A percentile compares a stretch with the other conserved stretches of the same genome.
phyloP scores from a whole-genome alignment of 2,888 invertebrate species.

The Sarcophaga variegata region DNA sequence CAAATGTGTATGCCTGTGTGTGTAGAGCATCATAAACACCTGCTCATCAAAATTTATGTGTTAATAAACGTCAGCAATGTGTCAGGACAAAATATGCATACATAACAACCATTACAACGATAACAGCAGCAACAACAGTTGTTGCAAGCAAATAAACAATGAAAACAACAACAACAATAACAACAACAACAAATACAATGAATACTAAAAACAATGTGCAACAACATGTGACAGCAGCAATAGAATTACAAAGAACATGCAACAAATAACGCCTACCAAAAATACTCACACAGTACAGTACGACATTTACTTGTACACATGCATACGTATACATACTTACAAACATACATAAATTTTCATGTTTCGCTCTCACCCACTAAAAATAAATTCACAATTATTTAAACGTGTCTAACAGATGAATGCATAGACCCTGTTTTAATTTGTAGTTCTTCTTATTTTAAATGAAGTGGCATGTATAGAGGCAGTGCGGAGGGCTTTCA shows the following conservation, averaged over 20 bases:
- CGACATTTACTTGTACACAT: not conserved
- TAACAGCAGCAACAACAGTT: slow-evolving; percentile 18
- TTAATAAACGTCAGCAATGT: slow-evolving; percentile 74
- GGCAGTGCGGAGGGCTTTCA: not conserved
- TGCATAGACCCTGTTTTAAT: not conserved
- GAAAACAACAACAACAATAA: slow-evolving; percentile 48
- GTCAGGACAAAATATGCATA: slow-evolving; percentile 70
- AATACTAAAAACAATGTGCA: slow-evolving; percentile 54
- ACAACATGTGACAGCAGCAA: slow-evolving; percentile 49
- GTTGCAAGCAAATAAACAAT: too few species aligned
- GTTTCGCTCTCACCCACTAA: not conserved
- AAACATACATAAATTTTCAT: not conserved
- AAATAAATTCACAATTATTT: slow-evolving; percentile 24
- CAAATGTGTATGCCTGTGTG: not conserved
- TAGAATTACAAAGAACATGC: slow-evolving; percentile 59
- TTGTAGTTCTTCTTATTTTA: not conserved
- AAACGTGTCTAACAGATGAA: slow-evolving; percentile 14
- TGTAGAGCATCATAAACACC: slow-evolving; percentile 70
- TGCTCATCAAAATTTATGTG: slow-evolving; percentile 74
- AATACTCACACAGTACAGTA: not conserved
- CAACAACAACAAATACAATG: not conserved
- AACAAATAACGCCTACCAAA: slow-evolving; percentile 67
- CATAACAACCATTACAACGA: slow-evolving; percentile 20
- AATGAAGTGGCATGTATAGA: too few species aligned
- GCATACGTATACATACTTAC: not conserved